phyloP scores from a whole-genome alignment of 2,797 vertebrate genomes.

The Anguilla obscura region DNA sequence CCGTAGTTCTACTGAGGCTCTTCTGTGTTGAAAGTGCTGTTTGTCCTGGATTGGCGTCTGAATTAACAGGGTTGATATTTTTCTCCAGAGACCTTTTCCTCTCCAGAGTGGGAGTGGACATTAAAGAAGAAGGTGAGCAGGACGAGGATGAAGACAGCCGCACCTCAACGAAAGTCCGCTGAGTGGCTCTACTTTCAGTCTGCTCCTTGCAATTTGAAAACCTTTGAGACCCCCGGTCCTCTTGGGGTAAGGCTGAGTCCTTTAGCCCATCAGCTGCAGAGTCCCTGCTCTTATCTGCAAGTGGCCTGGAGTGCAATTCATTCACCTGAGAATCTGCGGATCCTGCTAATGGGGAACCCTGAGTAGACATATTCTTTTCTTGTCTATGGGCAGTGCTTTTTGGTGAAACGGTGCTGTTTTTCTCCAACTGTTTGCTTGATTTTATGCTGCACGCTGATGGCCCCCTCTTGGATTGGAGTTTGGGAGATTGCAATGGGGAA shows the following conservation, averaged over 20 bases:
- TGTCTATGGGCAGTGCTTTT: slow-evolving; percentile 42
- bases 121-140: slow-evolving; percentile 50
- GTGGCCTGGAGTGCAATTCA: background rate
- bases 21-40: slow-evolving; percentile 27
- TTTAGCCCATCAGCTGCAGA: slow-evolving; percentile 28
- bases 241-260: slow-evolving; percentile 22
- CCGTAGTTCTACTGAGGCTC: slow-evolving; percentile 28
- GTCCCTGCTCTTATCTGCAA: background rate
- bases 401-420: slow-evolving; percentile 35
- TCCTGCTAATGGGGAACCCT: slow-evolving; percentile 23
- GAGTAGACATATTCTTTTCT: slow-evolving; percentile 26
- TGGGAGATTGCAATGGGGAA: slow-evolving; percentile 68
- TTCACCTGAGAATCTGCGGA: slow-evolving; percentile 24
- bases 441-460: slow-evolving; percentile 54
- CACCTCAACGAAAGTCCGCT: slow-evolving; percentile 76
- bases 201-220: slow-evolving; percentile 10
- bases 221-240: background rate
- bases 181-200: slow-evolving; percentile 60
- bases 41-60: slow-evolving; percentile 33
- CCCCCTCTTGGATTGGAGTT: slow-evolving; percentile 60
- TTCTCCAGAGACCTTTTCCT: slow-evolving; percentile 40
- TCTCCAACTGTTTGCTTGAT: slow-evolving; percentile 48
- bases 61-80: background rate
- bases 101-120: slow-evolving; percentile 47
- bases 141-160: slow-evolving; percentile 66